Evolutionary conservation across 2,888 invertebrate species (phyloP).

Genomic region (Pycnomerus fuliginosus): DNA sequence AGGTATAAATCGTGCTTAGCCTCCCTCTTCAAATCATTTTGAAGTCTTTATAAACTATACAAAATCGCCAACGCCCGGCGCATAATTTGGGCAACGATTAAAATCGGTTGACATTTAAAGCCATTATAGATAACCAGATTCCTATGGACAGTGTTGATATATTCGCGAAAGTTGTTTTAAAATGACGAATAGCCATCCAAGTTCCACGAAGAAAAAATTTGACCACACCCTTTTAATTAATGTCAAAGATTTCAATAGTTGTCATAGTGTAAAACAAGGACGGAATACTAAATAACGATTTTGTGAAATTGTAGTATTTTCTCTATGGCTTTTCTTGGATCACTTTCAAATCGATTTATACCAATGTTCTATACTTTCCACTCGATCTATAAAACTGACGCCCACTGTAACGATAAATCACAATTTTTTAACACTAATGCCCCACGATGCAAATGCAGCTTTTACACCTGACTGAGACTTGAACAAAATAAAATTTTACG

Average conservation of each 20-base stretch:
- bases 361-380: slow-evolving; percentile 28
- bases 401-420: slow-evolving; percentile 17
- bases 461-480: too few relatives aligned
- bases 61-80: too few relatives aligned
- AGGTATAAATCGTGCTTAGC: too few relatives aligned
- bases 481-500: too few relatives aligned
- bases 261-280: slow-evolving; percentile 28
- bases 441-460: too few relatives aligned
- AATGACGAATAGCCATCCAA: slow-evolving; percentile 42
- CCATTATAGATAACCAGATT: slow-evolving; percentile 41
- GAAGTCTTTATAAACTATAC: too few relatives aligned
- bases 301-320: slow-evolving; percentile 34
- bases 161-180: slow-evolving; percentile 49
- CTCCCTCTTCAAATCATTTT: too few relatives aligned
- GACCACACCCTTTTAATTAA: slow-evolving; percentile 49
- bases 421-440: too few relatives aligned
- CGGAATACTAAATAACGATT: slow-evolving; percentile 25
- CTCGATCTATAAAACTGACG: slow-evolving; percentile 14
- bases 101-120: slow-evolving; percentile 46
- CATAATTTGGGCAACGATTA: slow-evolving; percentile 39
- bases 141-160: slow-evolving; percentile 42
- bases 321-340: slow-evolving; percentile 37
- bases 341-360: slow-evolving; percentile 41
- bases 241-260: slow-evolving; percentile 31
- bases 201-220: slow-evolving; percentile 31